These are phyloP conservation scores for Barnardius zonarius DNA, from an alignment of 2,113 vertebrate genomes.

Conservation along the genomic window DNA sequence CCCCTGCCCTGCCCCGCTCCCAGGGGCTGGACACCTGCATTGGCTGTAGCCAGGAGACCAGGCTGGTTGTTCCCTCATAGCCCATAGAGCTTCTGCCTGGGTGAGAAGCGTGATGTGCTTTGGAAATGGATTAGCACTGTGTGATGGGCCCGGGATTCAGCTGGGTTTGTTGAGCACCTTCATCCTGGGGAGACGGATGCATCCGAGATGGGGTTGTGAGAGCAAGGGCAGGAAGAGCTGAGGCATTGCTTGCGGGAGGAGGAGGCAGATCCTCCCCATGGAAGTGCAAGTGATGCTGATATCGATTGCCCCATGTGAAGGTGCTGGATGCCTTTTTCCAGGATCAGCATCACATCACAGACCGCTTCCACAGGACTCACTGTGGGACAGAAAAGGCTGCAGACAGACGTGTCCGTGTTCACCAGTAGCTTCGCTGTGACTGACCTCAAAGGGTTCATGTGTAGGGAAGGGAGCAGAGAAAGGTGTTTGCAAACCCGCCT, in stretches of 20 bases:
- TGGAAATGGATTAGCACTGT: neutral
- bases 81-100: neutral
- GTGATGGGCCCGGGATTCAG: neutral
- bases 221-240: neutral
- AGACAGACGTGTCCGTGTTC: accelerated
- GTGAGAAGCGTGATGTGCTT: neutral
- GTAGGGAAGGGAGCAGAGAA: neutral
- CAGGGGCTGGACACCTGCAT: neutral
- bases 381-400: neutral
- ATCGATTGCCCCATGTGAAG: neutral
- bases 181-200: accelerated
- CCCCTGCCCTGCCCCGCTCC: neutral
- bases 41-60: neutral
- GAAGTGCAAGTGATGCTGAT: neutral
- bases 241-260: accelerated
- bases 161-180: neutral
- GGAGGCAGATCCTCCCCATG: neutral
- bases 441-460: neutral
- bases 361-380: too few relatives aligned
- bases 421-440: neutral
- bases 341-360: neutral
- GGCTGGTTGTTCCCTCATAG: neutral
- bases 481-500: neutral
- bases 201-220: neutral
- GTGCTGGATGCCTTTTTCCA: neutral